These are phyloP conservation scores for Melipona quadrifasciata DNA, from an alignment of 1,140 invertebrate genomes.

Conservation along the genomic window DNA sequence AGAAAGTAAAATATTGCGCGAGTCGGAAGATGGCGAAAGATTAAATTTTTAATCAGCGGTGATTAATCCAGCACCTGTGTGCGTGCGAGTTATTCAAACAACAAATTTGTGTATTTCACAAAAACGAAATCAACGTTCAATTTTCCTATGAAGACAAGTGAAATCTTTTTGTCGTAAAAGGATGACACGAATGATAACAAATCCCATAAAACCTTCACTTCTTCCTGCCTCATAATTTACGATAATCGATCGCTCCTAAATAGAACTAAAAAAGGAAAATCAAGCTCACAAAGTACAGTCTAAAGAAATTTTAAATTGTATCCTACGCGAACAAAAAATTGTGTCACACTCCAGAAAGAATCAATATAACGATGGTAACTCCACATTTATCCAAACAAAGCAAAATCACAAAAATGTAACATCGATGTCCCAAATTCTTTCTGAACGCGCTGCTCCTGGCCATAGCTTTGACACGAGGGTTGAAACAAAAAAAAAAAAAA, in stretches of 20 bases:
- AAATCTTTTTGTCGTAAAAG: not conserved
- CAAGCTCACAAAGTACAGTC: too few species aligned
- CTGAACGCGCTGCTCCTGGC: not conserved
- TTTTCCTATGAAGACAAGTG: not conserved
- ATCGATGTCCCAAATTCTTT: slow-evolving; percentile 3
- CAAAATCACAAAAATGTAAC: not conserved
- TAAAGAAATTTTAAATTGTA: too few species aligned
- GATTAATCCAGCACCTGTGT: not conserved
- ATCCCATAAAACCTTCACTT: not conserved
- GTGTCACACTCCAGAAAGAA: too few species aligned
- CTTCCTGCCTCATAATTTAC: too few species aligned
- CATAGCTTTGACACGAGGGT: not conserved
- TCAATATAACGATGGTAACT: not conserved
- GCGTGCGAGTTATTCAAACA: not conserved
- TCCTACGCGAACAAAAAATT: too few species aligned
- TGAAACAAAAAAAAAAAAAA: not conserved
- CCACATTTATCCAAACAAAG: too few species aligned
- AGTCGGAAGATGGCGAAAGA: not conserved
- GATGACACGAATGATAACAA: not conserved
- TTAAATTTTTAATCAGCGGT: not conserved
- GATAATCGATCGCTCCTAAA: too few species aligned
- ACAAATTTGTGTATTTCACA: not conserved
- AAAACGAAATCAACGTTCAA: not conserved
- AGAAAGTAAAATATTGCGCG: not conserved
- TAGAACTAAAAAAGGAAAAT: too few species aligned